phyloP scores from a whole-genome alignment of 2,113 vertebrate genomes.

The Haemorhous mexicanus region DNA sequence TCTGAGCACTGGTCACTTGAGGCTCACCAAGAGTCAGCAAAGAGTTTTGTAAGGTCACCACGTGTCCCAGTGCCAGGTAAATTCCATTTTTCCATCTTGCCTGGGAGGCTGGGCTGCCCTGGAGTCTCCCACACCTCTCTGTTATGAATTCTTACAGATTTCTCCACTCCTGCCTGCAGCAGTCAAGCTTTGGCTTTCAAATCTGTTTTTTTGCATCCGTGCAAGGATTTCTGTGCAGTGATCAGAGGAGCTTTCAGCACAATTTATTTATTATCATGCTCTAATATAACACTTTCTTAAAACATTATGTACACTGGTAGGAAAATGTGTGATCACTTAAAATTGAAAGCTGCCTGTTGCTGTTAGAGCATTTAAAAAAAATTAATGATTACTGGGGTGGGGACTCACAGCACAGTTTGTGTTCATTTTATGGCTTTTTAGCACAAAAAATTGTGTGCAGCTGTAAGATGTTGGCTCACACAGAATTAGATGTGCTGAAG shows the following conservation, averaged over 20 bases:
- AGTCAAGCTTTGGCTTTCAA: not conserved
- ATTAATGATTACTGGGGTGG: not conserved
- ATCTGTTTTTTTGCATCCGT: not conserved
- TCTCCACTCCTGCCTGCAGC: not conserved
- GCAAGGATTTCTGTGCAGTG: not conserved
- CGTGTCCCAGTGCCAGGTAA: not conserved
- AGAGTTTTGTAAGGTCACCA: not conserved
- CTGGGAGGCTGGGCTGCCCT: not conserved
- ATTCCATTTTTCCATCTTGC: not conserved
- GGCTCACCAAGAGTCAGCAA: not conserved
- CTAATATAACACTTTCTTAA: not conserved
- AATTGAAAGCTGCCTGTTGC: not conserved
- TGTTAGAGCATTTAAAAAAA: not conserved
- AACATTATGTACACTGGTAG: not conserved
- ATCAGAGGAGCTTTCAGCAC: not conserved
- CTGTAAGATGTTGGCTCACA: not conserved
- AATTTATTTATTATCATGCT: not conserved
- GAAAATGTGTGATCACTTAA: not conserved
- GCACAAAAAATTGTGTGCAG: not conserved
- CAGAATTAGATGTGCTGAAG: not conserved
- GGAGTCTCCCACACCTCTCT: not conserved
- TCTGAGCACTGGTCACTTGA: not conserved
- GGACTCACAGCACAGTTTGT: not conserved
- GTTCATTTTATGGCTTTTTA: not conserved
- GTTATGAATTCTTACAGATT: not conserved